phyloP scores from a whole-genome alignment of 2,888 invertebrate genomes.

The Lacanobia oleracea region DNA sequence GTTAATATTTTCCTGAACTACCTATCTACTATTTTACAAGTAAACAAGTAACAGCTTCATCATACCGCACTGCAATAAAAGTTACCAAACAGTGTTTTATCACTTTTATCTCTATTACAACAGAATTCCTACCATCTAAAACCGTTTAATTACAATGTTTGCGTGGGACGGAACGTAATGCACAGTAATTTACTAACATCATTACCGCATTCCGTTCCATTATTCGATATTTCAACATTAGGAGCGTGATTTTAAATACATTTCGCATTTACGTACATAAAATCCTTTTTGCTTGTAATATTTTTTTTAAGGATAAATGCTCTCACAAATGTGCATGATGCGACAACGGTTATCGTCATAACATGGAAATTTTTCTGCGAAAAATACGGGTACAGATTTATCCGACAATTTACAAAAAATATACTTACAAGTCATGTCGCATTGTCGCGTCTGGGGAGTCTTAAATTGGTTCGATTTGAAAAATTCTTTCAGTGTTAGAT shows the following conservation, averaged over 20 bases:
- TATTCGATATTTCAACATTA: constrained; percentile 60
- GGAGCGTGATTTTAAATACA: constrained; percentile 19
- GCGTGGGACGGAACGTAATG: constrained; percentile 57
- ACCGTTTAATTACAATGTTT: constrained; percentile 60
- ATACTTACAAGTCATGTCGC: too few relatives aligned
- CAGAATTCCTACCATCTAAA: constrained; percentile 44
- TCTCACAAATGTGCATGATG: too few relatives aligned
- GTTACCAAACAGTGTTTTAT: constrained; percentile 46
- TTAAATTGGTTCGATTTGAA: too few relatives aligned
- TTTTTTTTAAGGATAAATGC: too few relatives aligned
- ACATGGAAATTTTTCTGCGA: too few relatives aligned
- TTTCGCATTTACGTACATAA: background rate
- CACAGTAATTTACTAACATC: constrained; percentile 55
- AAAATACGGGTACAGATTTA: too few relatives aligned
- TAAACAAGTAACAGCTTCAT: constrained; percentile 21
- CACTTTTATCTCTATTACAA: constrained; percentile 57
- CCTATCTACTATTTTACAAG: constrained; percentile 17
- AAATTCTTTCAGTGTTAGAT: too few relatives aligned
- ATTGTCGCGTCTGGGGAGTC: too few relatives aligned
- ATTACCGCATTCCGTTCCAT: constrained; percentile 71
- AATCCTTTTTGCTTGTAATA: background rate
- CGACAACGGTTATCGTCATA: too few relatives aligned
- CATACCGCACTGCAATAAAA: constrained; percentile 30
- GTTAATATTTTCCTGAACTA: constrained; percentile 5
- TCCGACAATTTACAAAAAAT: too few relatives aligned